Evolutionary conservation across 2,888 invertebrate species (phyloP), one percentile per base, ranked within the genome.

Genomic region (Ceramica pisi): DNA sequence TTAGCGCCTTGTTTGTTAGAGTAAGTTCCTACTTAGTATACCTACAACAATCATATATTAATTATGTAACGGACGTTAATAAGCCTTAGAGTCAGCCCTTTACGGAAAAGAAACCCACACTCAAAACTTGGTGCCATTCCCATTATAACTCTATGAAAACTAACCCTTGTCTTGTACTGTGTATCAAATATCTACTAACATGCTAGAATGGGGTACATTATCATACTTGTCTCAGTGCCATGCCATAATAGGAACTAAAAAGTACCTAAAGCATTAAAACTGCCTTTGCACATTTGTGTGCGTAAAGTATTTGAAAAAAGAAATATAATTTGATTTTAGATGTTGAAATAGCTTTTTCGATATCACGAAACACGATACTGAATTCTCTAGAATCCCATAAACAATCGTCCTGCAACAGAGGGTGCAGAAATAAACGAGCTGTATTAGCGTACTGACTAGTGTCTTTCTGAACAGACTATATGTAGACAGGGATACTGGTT

Each of bases 401-500:
- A 19, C 19, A n/a, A 8, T 19, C n/a, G 2, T 19, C 12, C 14
- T 5, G 1, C 9, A 51, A 14, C 38, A 50, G 16, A 16, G 16
- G 12, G 8, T 23, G 2, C 31, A 35, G 19, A 21, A 51, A 38
- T 12, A 12, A 19, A 19, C 19, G 9, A 23, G 35, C 3, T 53
- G 14, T 64, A 55, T 38, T 38, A 19, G n/a, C 14, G 9, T 56
- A 38, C 19, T n/a, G 19, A 9, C 26, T 53, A 26, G 26, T 26
- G 9, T 53, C 51, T 26, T 16, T 71, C 14, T 61, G 46, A 46
- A 59, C 59, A 72, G 48, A 75, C 41, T 66, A 57, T 35, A 75
- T 41, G 41, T 41, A 41, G 75, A 75, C 66, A 72, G 77, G 57
- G 55, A 63, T 67, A 38, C 55, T 67, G 59, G 50, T 77, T 79